Evolutionary conservation across 2,797 vertebrate species (phyloP), one percentile per base, ranked within the genome.

Genomic region (Taeniopygia guttata): DNA sequence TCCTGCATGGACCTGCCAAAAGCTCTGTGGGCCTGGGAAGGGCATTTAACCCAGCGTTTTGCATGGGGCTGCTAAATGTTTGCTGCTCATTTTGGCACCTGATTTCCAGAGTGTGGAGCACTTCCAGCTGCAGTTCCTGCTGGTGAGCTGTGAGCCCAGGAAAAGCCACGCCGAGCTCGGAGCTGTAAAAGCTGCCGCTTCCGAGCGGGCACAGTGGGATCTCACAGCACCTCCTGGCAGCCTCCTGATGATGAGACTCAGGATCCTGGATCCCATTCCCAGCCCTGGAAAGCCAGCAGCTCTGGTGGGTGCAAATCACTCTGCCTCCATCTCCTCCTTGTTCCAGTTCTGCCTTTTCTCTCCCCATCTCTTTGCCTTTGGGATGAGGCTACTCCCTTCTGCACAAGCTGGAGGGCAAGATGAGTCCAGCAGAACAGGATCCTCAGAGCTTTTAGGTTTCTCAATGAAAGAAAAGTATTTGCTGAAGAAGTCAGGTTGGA

Each of bases 111-210:
- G 66, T 4, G 34, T 5, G 2, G 81, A 95, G 83, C 83, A 46
- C 29, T 90, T 88, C 79, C 92, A 96, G 90, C 93, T 95, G 94
- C 88, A 94, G 3, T 11, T 91, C 78, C 89, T 94, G 94, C 92
- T 40, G 89, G 10, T n/a, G 64, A 74, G 68, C 91, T 84, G 55
- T 68, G 93, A 89, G 78, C 84, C 60, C 68, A 45, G 89, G 82
- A 59, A 66, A 34, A 93, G 18, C 40, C 86, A 46, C 0, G 13
- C 38, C 0, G 46, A 56, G 88, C 70, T 30, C 16, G 7, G 90
- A 83, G 94, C 87, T 95, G 92, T 83, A 74, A 93, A 93, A 76
- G n/a, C 81, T 83, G 84, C 42, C 0, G 0, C 56, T 62, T 51
- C 90, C 0, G 0, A 87, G 68, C 0, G 1, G 81, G 75, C 94